Evolutionary conservation across 2,888 invertebrate genomes (phyloP).

Genomic region (Galerucella nymphaeae): DNA sequence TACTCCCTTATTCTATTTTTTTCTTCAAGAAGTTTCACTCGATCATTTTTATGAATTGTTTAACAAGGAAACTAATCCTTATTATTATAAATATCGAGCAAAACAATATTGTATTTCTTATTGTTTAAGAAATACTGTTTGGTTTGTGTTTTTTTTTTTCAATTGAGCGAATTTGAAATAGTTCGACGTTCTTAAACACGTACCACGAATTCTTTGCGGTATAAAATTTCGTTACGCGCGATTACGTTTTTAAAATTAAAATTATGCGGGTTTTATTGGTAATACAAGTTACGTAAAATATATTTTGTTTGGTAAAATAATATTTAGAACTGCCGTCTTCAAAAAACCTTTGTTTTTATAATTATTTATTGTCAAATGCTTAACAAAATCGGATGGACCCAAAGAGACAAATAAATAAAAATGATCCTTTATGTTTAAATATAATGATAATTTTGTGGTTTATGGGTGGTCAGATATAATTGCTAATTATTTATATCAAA

Average conservation of each 20-base stretch:
- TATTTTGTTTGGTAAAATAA: background rate
- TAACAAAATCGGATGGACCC: too few relatives aligned
- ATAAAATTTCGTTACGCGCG: background rate
- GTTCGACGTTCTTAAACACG: background rate
- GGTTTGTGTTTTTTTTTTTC: background rate
- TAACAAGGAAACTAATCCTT: background rate
- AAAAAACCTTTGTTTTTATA: too few relatives aligned
- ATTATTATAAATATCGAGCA: background rate
- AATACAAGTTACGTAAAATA: conserved; percentile 1
- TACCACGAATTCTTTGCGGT: background rate
- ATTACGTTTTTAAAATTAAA: background rate
- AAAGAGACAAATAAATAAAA: too few relatives aligned
- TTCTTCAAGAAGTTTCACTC: too few relatives aligned
- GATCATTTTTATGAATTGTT: background rate
- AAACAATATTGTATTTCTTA: background rate
- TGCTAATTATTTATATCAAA: too few relatives aligned
- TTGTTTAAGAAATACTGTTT: background rate
- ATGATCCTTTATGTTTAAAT: too few relatives aligned
- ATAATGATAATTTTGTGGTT: too few relatives aligned
- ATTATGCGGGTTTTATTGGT: background rate
- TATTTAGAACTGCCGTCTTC: too few relatives aligned
- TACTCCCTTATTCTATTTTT: background rate
- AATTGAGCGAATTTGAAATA: background rate
- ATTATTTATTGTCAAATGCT: too few relatives aligned
- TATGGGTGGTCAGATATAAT: too few relatives aligned